Conservation (phyloP, 2,797 vertebrate genomes). For the Mastacembelus armatus region DNA sequence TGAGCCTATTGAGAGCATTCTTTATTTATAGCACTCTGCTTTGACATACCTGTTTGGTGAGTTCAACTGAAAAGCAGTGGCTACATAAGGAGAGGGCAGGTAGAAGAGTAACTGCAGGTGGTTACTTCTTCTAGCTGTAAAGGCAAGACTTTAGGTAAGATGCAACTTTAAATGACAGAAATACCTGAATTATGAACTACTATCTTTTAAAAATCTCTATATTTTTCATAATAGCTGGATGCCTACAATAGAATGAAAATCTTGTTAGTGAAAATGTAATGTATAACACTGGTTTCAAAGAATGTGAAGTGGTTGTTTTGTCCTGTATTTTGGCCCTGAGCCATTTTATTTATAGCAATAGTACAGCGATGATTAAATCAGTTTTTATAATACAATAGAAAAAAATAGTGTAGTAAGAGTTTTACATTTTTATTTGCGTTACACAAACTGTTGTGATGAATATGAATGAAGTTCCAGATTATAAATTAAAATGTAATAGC, state of each 20-base stretch:
- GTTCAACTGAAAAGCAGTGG: conserved; percentile 40
- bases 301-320: not conserved
- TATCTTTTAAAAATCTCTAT: not conserved
- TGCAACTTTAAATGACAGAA: not conserved
- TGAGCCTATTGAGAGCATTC: not conserved
- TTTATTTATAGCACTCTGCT: conserved; percentile 7
- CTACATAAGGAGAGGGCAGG: not conserved
- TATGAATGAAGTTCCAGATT: too few species aligned
- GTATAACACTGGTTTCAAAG: not conserved
- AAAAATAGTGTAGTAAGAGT: not conserved
- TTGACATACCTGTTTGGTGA: conserved; percentile 67
- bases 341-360: not conserved
- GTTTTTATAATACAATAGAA: not conserved
- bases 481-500: too few species aligned
- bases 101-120: not conserved
- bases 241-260: not conserved
- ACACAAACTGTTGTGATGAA: too few species aligned
- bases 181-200: not conserved
- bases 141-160: conserved; percentile 57
- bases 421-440: not conserved
- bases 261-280: not conserved
- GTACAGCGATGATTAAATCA: not conserved
- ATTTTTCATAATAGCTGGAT: not conserved
- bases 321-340: not conserved
- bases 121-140: conserved; percentile 13